Evolutionary conservation across 2,113 vertebrate genomes (phyloP).

Genomic region (Helogale parvula): DNA sequence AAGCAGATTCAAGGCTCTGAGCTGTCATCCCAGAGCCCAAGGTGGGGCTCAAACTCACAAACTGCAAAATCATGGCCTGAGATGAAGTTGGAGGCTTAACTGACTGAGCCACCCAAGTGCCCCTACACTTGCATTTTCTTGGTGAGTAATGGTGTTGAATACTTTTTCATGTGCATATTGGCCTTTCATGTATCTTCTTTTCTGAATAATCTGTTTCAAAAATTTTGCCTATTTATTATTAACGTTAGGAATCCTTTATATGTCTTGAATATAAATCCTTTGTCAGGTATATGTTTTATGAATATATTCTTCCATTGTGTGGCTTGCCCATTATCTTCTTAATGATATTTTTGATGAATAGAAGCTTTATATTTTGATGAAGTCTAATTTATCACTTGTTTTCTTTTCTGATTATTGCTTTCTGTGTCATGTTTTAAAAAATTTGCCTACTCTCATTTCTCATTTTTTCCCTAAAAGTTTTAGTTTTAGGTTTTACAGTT

Average conservation of each 20-base stretch:
- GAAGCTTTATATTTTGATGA: conserved; percentile 19
- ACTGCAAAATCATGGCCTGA: too few relatives aligned
- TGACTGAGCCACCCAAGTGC: too few relatives aligned
- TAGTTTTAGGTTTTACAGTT: neutral
- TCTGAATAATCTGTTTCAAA: neutral
- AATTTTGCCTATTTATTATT: neutral
- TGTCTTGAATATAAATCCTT: neutral
- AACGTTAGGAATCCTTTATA: neutral
- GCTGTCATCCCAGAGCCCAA: too few relatives aligned
- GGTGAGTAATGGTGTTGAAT: neutral
- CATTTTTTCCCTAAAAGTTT: neutral
- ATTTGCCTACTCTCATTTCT: neutral
- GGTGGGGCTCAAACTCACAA: too few relatives aligned
- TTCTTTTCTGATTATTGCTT: conserved; percentile 8
- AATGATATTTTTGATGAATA: neutral
- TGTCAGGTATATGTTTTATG: neutral
- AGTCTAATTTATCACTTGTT: neutral
- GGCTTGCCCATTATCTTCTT: neutral
- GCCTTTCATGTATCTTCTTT: neutral
- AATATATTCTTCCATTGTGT: neutral
- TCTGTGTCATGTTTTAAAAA: neutral
- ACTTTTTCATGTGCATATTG: neutral
- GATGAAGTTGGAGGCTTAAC: too few relatives aligned
- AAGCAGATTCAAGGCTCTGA: too few relatives aligned
- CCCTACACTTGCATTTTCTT: neutral